phyloP scores from a whole-genome alignment of 2,113 vertebrate genomes.

The Prionailurus viverrinus region DNA sequence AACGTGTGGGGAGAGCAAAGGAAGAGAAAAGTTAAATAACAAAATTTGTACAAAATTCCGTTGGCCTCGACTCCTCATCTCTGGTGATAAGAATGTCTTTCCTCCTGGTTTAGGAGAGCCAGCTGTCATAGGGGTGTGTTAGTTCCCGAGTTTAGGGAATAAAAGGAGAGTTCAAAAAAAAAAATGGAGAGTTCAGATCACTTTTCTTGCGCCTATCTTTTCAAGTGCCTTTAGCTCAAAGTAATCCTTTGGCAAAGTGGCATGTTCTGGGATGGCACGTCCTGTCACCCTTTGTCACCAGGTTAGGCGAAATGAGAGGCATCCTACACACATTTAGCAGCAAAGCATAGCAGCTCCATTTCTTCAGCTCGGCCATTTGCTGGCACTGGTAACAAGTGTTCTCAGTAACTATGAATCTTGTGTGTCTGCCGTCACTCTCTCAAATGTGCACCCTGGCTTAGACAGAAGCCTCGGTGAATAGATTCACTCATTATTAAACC shows the following conservation, averaged over 20 bases:
- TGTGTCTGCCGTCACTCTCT: neutral
- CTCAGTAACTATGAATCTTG: neutral
- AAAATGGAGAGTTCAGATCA: neutral
- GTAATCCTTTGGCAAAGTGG: neutral
- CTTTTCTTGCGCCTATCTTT: neutral
- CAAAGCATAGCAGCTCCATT: neutral
- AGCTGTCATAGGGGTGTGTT: neutral
- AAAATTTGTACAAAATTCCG: neutral
- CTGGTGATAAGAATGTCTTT: neutral
- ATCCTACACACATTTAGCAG: neutral
- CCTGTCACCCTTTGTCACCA: neutral
- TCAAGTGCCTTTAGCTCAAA: neutral
- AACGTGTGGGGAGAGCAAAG: neutral
- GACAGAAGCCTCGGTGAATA: neutral
- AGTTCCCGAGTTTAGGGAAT: neutral
- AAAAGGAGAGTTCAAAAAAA: neutral
- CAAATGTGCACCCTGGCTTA: neutral
- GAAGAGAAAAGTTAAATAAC: neutral
- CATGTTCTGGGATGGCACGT: neutral
- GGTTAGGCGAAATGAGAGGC: neutral
- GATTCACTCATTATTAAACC: neutral
- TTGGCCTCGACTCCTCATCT: fast-evolving
- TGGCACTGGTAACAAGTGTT: neutral
- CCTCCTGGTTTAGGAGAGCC: neutral
- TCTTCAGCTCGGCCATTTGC: neutral